A percentile compares a stretch with the other conserved stretches of the same genome.
phyloP scores from a whole-genome alignment of 1,140 invertebrate species.

The Cyrtorhinus lividipennis region DNA sequence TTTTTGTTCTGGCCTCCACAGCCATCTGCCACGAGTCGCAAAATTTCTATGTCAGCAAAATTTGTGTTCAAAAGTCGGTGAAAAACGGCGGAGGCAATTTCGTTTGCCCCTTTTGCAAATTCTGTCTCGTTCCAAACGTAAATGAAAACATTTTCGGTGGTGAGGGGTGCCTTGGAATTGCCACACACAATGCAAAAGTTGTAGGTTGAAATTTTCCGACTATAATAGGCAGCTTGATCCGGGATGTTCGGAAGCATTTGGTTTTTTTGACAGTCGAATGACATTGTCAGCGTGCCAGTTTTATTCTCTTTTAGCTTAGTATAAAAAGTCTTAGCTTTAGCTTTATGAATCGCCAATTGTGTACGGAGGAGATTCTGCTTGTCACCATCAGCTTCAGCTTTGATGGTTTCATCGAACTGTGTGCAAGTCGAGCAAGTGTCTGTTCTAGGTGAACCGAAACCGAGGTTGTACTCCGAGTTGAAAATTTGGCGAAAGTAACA shows the following conservation, averaged over 20 bases:
- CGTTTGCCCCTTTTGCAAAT: slow-evolving; percentile 26
- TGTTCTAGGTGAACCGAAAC: neutral
- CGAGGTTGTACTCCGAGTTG: neutral
- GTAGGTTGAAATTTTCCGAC: slow-evolving; percentile 20
- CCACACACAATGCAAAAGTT: slow-evolving; percentile 29
- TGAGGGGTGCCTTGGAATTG: slow-evolving; percentile 25
- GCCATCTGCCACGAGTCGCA: slow-evolving; percentile 26
- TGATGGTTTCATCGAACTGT: neutral
- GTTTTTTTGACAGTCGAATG: slow-evolving; percentile 32
- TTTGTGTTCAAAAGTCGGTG: slow-evolving; percentile 24
- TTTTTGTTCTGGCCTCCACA: slow-evolving; percentile 29
- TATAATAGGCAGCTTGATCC: slow-evolving; percentile 29
- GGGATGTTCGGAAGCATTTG: slow-evolving; percentile 26
- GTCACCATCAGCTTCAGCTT: neutral
- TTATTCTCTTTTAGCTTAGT: neutral
- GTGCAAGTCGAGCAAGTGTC: slow-evolving; percentile 16
- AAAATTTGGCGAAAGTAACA: neutral
- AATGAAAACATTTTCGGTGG: slow-evolving; percentile 24
- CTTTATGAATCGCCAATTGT: neutral
- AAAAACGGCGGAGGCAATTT: slow-evolving; percentile 27
- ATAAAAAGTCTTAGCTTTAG: neutral
- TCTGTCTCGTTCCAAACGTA: slow-evolving; percentile 28
- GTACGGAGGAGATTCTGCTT: neutral
- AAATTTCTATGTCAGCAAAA: slow-evolving; percentile 18
- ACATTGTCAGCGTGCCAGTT: slow-evolving; percentile 15